Evolutionary conservation across 2,113 vertebrate species (phyloP), one percentile per base, ranked within the genome.

Genomic region (Nycticorax nycticorax): DNA sequence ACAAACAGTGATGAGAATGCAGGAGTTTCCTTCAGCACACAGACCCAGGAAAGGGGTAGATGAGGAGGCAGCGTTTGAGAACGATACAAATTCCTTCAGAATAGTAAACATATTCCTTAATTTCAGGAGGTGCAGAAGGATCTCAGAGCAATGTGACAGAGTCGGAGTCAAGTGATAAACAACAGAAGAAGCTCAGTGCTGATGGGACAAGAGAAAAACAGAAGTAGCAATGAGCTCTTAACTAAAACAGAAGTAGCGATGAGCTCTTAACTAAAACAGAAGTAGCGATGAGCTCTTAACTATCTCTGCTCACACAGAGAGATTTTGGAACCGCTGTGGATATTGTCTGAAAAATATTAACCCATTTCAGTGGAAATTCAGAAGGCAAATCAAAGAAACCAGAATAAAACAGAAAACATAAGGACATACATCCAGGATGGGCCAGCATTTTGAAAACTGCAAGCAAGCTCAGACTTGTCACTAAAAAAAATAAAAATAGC

Each of bases 381-480:
- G 45, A 33, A 56, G 37, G 32, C n/a, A 89, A 72, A 66, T 37
- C 55, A 75, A 82, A 82, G 39, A 60, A 75, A 17, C 15, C 45
- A 76, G 35, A 69, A 69, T 10, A 76, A 80, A 90, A 0, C 48
- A 68, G 28, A 41, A 85, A 50, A 37, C 8, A 0, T 6, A 13
- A 53, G 43, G 84, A n/a, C 11, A 37, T 2, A 68, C 16, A 88
- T 4, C 39, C 39, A 69, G 48, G 59, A 64, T 12, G 53, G 23
- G 41, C 8, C 67, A 74, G 62, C 0, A 0, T 27, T 56, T 45
- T n/a, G 21, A 45, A 64, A 88, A 68, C 33, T 0, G 1, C 0
- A 1, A 93, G 62, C 37, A 59, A 79, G 71, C 71, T 82, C 71
- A 68, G 53, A 22, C 19, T 14, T 33, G 30, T 72, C 53, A 21